These are phyloP conservation scores for Phoeniculus purpureus DNA, from an alignment of 2,797 vertebrate species.

Conservation along the genomic window DNA sequence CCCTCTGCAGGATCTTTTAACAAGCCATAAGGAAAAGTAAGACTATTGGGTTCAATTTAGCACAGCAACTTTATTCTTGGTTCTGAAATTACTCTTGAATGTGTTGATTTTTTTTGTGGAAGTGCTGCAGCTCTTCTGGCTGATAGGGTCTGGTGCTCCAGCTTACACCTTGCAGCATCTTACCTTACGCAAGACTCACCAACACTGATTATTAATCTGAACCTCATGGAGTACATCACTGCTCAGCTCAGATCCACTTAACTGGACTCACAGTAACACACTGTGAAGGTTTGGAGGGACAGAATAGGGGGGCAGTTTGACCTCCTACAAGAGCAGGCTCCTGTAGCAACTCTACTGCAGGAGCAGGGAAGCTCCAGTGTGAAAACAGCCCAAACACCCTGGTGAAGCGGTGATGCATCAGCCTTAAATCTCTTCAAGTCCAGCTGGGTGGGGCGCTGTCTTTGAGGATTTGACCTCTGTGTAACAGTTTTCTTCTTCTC, in stretches of 20 bases:
- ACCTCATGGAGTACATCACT: not conserved
- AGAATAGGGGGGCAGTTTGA: not conserved
- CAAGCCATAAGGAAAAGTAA: not conserved
- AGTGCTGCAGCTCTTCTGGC: not conserved
- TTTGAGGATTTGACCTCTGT: not conserved
- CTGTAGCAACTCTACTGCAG: not conserved
- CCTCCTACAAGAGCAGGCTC: not conserved
- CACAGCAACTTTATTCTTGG: not conserved
- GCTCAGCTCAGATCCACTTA: not conserved
- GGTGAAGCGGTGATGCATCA: not conserved
- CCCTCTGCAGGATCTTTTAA: not conserved
- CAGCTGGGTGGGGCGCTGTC: not conserved
- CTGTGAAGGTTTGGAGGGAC: no score
- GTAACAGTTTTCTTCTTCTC: not conserved
- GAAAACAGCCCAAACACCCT: not conserved
- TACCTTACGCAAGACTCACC: not conserved
- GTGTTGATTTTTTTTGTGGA: not conserved
- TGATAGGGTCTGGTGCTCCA: not conserved
- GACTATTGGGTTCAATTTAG: rapidly evolving
- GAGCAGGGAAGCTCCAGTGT: not conserved
- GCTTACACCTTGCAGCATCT: not conserved
- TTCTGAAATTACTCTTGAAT: not conserved
- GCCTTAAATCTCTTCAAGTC: not conserved
- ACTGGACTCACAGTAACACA: no score
- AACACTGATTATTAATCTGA: not conserved